Conservation (phyloP, 2,888 invertebrate species). For the Agrenia bidenticulata region DNA sequence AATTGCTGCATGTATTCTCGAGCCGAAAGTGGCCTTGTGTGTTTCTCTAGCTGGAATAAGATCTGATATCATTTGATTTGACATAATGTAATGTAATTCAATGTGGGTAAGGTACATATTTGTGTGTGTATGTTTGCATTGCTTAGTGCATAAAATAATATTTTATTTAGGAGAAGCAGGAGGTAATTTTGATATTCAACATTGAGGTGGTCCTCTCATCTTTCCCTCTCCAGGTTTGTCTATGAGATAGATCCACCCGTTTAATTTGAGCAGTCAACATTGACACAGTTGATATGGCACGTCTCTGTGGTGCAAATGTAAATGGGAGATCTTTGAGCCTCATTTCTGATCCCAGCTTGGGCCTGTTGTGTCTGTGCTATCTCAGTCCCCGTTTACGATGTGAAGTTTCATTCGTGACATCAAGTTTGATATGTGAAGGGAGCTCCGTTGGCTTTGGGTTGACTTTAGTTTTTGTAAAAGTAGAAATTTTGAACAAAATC, state of each 20-base stretch:
- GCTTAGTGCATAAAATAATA: not conserved
- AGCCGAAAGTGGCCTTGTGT: not conserved
- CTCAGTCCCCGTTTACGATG: constrained; percentile 5
- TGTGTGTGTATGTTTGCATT: not conserved
- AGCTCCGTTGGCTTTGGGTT: not conserved
- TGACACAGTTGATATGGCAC: not conserved
- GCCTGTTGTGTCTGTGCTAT: not conserved
- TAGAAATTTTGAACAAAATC: constrained; percentile 6
- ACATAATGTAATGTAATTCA: constrained; percentile 24
- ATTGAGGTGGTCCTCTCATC: constrained; percentile 14
- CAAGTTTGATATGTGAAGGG: constrained; percentile 4
- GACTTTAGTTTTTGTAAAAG: not conserved
- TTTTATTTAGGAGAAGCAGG: not conserved
- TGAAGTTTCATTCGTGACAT: constrained; percentile 15
- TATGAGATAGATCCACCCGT: not conserved
- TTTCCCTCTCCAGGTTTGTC: not conserved
- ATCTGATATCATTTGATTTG: constrained; percentile 27
- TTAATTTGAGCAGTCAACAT: not conserved
- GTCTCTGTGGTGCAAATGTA: not conserved
- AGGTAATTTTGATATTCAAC: not conserved
- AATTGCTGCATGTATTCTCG: constrained; percentile 4
- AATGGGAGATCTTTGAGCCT: not conserved
- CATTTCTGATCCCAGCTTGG: not conserved
- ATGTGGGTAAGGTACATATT: constrained; percentile 22
- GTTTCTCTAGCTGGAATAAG: constrained; percentile 10